Conservation (phyloP, 2,888 invertebrate species). For the Glaucopsyche alexis region DNA sequence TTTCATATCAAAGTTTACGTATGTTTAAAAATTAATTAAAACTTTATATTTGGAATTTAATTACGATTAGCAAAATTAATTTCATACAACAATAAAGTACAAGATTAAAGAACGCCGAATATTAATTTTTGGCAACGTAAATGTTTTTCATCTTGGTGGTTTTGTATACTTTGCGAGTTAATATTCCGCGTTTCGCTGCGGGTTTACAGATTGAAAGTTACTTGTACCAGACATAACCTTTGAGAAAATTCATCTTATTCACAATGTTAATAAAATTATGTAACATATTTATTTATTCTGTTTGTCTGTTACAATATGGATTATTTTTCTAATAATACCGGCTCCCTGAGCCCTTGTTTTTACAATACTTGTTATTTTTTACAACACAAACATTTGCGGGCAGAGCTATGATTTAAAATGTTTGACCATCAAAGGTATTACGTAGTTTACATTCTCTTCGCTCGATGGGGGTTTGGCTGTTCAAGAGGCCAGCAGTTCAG, state of each 20-base stretch:
- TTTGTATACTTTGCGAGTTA: not conserved
- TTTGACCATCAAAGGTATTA: too few relatives aligned
- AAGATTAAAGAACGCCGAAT: constrained; percentile 29
- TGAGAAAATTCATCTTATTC: not conserved
- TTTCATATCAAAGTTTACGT: constrained; percentile 38
- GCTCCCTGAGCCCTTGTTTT: too few relatives aligned
- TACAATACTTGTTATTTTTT: too few relatives aligned
- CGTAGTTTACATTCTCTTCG: too few relatives aligned
- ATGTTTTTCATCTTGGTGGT: constrained; percentile 19
- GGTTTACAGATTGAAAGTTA: not conserved
- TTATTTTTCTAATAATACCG: not conserved
- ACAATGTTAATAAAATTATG: not conserved
- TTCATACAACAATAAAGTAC: constrained; percentile 23
- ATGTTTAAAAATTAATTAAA: constrained; percentile 53
- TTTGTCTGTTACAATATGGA: not conserved
- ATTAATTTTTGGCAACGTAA: constrained; percentile 29
- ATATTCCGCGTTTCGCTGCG: not conserved
- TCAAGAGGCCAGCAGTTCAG: too few relatives aligned
- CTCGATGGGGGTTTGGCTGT: too few relatives aligned
- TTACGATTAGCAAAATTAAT: constrained; percentile 29
- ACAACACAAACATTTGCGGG: too few relatives aligned
- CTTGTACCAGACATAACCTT: constrained; percentile 1
- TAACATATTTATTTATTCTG: not conserved
- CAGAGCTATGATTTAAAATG: too few relatives aligned
- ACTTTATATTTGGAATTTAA: constrained; percentile 40